Base-by-base conservation (phyloP, 2,113 vertebrate species). In the Labeo rohita region DNA sequence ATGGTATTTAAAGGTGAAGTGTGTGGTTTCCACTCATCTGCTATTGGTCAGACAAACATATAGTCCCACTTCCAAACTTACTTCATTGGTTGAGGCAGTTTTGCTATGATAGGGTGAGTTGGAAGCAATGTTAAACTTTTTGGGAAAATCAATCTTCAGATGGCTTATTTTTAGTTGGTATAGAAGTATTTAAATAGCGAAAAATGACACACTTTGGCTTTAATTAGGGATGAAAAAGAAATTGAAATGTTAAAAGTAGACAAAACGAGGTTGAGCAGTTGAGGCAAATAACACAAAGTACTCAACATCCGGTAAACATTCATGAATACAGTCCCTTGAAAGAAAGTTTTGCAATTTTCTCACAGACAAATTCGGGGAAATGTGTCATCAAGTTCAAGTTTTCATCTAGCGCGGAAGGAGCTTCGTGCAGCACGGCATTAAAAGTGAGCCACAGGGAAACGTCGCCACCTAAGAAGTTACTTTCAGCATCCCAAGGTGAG, bases 361-460 rank as follows among this genome's bases (percentile, higher is more conserved):
- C 65, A 9, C 80, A 89, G 88, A 59, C 50, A 8, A 47, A 84
- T 76, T 34, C 80, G 0, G 88, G 73, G 28, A 80, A 66, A 65
- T 73, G 74, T 28, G 56, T 80, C 54, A 77, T 87, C 86, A 87
- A 86, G 45, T 89, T 89, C 79, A 89, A 87, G 66, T 83, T 89
- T 80, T 73, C 45, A 9, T 59, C 50, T 34, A 28, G 73, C 47
- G 10, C 15, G 9, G 75, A 85, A 39, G n/a, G 56, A 43, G 8
- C 56, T 23, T 16, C 73, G 39, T 75, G 61, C 54, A 54, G 47
- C 68, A 7, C 3, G 11, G 21, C 28, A 4, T 43, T 50, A 15
- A 83, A 87, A 80, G 76, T 61, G 47, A 59, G 36, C 56, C 72
- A 49, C n/a, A 74, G 45, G 66, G 80, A 85, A 59, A 76, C 59